A percentile compares a stretch with the other conserved stretches of the same genome.
Evolutionary conservation across 1,140 invertebrate genomes (phyloP).

Genomic region (Aphis craccivora): DNA sequence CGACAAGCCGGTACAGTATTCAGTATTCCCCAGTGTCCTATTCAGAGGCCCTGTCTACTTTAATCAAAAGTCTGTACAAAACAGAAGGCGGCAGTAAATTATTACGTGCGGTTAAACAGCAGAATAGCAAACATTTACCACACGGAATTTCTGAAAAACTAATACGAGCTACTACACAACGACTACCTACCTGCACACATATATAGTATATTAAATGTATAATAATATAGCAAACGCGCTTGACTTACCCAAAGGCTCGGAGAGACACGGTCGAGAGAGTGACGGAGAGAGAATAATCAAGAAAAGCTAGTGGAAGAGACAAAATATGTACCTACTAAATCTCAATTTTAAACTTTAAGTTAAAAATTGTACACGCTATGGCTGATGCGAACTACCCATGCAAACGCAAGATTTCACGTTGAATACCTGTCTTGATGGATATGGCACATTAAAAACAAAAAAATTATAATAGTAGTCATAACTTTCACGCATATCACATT

Average conservation of each 20-base stretch:
- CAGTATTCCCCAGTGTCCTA: conserved; percentile 35
- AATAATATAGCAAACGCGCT: not conserved
- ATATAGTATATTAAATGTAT: not conserved
- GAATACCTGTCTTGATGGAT: not conserved
- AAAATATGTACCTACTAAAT: not conserved
- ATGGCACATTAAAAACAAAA: not conserved
- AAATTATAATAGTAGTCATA: not conserved
- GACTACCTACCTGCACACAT: not conserved
- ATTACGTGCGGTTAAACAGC: conserved; percentile 45
- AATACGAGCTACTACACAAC: not conserved
- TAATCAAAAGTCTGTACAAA: conserved; percentile 42
- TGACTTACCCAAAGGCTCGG: not conserved
- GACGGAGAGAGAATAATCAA: not conserved
- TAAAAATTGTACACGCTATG: not conserved
- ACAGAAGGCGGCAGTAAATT: conserved; percentile 9
- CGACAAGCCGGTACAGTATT: conserved; percentile 17
- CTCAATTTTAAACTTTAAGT: not conserved
- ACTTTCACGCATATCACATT: not conserved
- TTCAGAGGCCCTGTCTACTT: not conserved
- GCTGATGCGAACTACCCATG: too few relatives aligned
- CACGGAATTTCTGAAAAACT: not conserved
- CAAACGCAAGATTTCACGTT: not conserved
- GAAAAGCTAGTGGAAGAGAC: conserved; percentile 16
- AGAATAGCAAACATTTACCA: conserved; percentile 28
- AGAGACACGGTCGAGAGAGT: not conserved